A percentile compares a stretch with the other conserved stretches of the same genome.
These are phyloP conservation scores for Andrena cerasifolii DNA, from an alignment of 1,140 invertebrate species.

Conservation along the genomic window DNA sequence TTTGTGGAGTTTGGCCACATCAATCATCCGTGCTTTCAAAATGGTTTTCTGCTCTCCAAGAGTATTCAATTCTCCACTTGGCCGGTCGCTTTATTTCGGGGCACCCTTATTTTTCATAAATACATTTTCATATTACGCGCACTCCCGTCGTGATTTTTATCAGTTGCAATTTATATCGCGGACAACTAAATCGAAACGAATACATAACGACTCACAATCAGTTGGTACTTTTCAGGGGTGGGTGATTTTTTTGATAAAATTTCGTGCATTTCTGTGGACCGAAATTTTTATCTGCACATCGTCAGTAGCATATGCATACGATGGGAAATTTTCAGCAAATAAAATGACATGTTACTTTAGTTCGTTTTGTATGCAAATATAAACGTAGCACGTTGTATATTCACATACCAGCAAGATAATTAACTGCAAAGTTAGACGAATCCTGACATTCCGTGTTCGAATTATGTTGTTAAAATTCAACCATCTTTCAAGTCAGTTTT, in stretches of 20 bases:
- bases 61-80: too few species aligned
- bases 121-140: constrained; percentile 6
- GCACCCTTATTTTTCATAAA: not conserved
- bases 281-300: not conserved
- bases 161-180: not conserved
- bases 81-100: not conserved
- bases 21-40: not conserved
- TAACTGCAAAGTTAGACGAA: too few species aligned
- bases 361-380: too few species aligned
- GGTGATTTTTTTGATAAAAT: not conserved
- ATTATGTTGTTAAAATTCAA: too few species aligned
- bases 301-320: too few species aligned
- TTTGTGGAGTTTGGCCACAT: not conserved
- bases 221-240: too few species aligned
- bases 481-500: too few species aligned
- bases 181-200: not conserved
- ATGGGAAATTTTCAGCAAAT: too few species aligned
- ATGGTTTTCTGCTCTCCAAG: not conserved
- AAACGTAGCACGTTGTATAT: too few species aligned
- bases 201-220: not conserved
- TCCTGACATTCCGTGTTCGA: too few species aligned
- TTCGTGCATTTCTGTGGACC: not conserved
- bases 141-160: not conserved
- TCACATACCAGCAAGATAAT: too few species aligned
- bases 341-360: not conserved